A percentile compares a stretch with the other conserved stretches of the same genome.
These are phyloP conservation scores for Parelbella ahira DNA, from an alignment of 2,888 invertebrate genomes.

Conservation along the genomic window DNA sequence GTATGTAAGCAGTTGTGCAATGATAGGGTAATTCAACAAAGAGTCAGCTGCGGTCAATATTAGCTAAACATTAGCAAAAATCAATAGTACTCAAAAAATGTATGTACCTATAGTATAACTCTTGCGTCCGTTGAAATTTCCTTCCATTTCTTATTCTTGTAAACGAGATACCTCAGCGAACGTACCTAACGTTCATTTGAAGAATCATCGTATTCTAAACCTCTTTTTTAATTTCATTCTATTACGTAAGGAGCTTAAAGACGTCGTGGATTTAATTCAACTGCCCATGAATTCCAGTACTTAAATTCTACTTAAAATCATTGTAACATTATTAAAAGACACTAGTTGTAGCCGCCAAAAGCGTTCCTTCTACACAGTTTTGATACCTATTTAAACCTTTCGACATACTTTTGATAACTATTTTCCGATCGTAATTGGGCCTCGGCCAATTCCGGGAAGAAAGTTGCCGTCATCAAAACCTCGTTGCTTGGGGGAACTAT, in stretches of 20 bases:
- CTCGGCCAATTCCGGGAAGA: conserved; percentile 8
- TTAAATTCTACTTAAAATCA: conserved; percentile 14
- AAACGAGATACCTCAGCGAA: no score
- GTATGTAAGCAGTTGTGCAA: no score
- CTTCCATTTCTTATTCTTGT: no score
- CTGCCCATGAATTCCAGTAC: conserved; percentile 13
- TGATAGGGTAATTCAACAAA: no score
- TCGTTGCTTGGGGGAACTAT: conserved; percentile 16
- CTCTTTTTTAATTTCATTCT: conserved; percentile 13
- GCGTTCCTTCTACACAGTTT: conserved; percentile 4
- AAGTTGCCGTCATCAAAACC: conserved; percentile 18
- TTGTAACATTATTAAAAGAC: conserved; percentile 6
- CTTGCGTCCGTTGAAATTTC: no score
- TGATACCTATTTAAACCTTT: conserved; percentile 8
- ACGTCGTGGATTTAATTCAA: conserved; percentile 17
- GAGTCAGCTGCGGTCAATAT: no score
- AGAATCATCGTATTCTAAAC: conserved; percentile 9
- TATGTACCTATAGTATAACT: no score
- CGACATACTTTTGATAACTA: conserved; percentile 19
- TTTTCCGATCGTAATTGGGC: conserved; percentile 20
- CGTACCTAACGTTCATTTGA: conserved; percentile 6
- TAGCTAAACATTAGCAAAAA: no score
- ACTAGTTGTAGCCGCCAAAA: not conserved
- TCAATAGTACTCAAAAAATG: no score
- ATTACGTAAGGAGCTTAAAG: conserved; percentile 17